Evolutionary conservation across 1,140 invertebrate species (phyloP).

Genomic region (Amphibalanus amphitrite): DNA sequence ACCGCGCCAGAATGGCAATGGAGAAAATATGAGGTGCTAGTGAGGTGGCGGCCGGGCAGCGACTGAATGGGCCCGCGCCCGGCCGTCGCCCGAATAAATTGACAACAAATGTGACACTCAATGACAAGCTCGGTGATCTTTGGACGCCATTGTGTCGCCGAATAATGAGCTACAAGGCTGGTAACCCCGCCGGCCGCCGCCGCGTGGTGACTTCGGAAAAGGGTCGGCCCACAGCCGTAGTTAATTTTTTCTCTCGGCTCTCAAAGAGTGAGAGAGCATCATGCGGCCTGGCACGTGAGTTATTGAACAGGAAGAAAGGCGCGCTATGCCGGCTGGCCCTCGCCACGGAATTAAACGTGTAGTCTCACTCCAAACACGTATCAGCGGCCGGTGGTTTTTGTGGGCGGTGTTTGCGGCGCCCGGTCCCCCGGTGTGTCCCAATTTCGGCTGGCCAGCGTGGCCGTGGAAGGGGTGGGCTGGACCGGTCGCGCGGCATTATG

Average conservation of each 20-base stretch:
- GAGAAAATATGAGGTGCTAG: constrained; percentile 1
- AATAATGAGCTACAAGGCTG: background rate
- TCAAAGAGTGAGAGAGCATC: background rate
- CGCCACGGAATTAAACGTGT: background rate
- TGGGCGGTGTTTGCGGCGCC: background rate
- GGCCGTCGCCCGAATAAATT: background rate
- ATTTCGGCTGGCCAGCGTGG: too few relatives aligned
- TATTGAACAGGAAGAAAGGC: background rate
- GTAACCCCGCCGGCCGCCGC: background rate
- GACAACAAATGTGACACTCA: background rate
- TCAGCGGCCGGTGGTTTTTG: background rate
- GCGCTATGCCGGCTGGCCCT: background rate
- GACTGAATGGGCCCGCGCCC: background rate
- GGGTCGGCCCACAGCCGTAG: background rate
- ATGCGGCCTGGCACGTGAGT: background rate
- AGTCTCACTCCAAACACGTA: background rate
- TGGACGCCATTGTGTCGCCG: background rate
- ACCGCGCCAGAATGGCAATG: background rate
- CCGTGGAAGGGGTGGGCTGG: too few relatives aligned
- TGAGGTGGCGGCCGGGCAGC: background rate
- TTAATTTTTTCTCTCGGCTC: background rate
- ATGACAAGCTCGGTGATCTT: background rate
- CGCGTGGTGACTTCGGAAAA: background rate
- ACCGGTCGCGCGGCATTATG: too few relatives aligned
- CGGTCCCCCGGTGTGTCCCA: too few relatives aligned